These are phyloP conservation scores for Scaptomyza pallida DNA, from an alignment of 1,140 invertebrate species.

Conservation along the genomic window DNA sequence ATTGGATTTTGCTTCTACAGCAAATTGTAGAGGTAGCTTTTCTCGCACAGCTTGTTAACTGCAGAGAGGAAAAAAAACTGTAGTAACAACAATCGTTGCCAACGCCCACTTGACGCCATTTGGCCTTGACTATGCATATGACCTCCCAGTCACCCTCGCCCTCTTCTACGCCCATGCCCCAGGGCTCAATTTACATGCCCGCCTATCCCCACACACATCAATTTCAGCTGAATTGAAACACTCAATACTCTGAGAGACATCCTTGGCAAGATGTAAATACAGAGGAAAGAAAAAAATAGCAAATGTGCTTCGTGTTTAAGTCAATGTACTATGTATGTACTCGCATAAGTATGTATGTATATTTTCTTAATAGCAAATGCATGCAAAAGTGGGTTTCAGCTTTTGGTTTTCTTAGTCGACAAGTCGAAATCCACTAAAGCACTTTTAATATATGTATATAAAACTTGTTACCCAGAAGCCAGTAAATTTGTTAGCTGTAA, in stretches of 20 bases:
- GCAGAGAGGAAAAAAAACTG: constrained; percentile 2
- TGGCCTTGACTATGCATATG: constrained; percentile 30
- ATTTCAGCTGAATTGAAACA: constrained; percentile 36
- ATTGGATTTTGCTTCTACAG: constrained; percentile 32
- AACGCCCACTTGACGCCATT: constrained; percentile 51
- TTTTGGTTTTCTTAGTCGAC: constrained; percentile 8
- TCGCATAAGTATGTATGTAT: background rate
- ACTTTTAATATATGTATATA: constrained; percentile 16
- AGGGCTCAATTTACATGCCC: constrained; percentile 23
- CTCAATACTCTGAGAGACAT: constrained; percentile 33
- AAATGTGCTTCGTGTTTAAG: constrained; percentile 21
- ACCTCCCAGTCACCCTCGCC: background rate
- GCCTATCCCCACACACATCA: background rate
- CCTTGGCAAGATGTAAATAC: constrained; percentile 40
- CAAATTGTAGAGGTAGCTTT: constrained; percentile 41
- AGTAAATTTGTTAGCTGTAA: background rate
- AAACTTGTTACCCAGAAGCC: constrained; percentile 4
- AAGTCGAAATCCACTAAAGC: background rate
- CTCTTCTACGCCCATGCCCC: constrained; percentile 9
- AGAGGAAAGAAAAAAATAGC: background rate
- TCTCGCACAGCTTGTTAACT: constrained; percentile 42
- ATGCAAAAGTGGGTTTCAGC: constrained; percentile 26
- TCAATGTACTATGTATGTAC: background rate
- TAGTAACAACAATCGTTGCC: constrained; percentile 9
- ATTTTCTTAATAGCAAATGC: constrained; percentile 44